A percentile compares a stretch with the other conserved stretches of the same genome.
Conservation (phyloP, 2,113 vertebrate genomes). For the Nettapus auritus region DNA sequence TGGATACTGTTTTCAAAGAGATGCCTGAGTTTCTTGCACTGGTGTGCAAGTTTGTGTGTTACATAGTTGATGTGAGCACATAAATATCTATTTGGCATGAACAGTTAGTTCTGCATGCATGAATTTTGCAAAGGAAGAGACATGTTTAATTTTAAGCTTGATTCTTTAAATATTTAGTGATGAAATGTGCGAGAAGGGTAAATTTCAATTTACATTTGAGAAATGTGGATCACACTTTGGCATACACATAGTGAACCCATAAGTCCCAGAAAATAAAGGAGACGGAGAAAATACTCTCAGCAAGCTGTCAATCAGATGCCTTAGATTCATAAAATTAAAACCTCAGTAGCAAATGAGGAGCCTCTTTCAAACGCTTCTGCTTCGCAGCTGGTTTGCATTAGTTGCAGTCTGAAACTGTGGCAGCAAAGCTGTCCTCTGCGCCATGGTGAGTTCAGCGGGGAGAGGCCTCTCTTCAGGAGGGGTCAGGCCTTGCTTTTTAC, state of each 20-base stretch:
- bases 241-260: neutral
- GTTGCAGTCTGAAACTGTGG: constrained; percentile 71
- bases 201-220: constrained; percentile 7
- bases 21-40: neutral
- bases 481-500: constrained; percentile 75
- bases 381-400: constrained; percentile 82
- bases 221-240: neutral
- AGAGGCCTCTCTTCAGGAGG: constrained; percentile 73
- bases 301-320: constrained; percentile 26
- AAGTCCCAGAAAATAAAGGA: neutral
- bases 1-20: neutral
- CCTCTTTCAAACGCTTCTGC: constrained; percentile 44
- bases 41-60: neutral
- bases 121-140: neutral
- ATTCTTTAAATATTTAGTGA: neutral
- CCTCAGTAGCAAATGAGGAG: constrained; percentile 52
- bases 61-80: neutral
- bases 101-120: neutral
- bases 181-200: neutral
- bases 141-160: constrained; percentile 13
- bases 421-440: constrained; percentile 44
- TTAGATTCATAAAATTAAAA: constrained; percentile 68
- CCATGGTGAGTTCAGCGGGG: constrained; percentile 43
- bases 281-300: neutral
- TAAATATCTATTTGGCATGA: neutral